Evolutionary conservation across 2,888 invertebrate genomes (phyloP).

Genomic region (Caradrina kadenii): DNA sequence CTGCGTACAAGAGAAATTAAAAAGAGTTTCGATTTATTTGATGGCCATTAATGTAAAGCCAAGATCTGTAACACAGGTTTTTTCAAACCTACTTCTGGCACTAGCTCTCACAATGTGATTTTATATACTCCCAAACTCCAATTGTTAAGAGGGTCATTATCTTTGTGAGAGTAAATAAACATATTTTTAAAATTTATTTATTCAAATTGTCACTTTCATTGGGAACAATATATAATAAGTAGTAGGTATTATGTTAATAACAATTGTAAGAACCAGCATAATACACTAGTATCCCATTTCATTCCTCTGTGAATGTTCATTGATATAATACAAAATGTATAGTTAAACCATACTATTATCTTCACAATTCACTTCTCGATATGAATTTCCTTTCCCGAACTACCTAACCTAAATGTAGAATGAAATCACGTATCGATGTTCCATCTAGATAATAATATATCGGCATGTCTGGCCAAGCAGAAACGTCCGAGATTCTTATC

Average conservation of each 20-base stretch:
- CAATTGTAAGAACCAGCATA: background rate
- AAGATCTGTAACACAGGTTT: too few species aligned
- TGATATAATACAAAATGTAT: background rate
- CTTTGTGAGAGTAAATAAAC: too few species aligned
- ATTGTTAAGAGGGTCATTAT: too few species aligned
- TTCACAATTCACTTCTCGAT: slow-evolving; percentile 15
- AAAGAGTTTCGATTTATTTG: background rate
- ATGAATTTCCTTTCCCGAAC: slow-evolving; percentile 18
- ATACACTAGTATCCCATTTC: background rate
- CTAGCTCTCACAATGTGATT: too few species aligned
- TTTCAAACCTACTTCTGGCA: too few species aligned
- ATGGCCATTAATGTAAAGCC: too few species aligned
- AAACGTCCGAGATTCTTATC: slow-evolving; percentile 59
- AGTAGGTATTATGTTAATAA: too few species aligned
- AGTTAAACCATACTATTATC: background rate
- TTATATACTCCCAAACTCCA: too few species aligned
- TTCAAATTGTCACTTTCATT: background rate
- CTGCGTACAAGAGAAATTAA: background rate
- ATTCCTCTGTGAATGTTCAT: background rate
- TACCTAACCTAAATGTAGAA: slow-evolving; percentile 18
- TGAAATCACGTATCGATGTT: slow-evolving; percentile 31
- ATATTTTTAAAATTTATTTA: too few species aligned
- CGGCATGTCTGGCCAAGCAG: slow-evolving; percentile 45
- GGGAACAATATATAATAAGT: too few species aligned
- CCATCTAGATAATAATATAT: slow-evolving; percentile 40